Base-by-base conservation (phyloP, 37 sponge, comb jelly and placozoan species). In the Mnemiopsis leidyi region DNA sequence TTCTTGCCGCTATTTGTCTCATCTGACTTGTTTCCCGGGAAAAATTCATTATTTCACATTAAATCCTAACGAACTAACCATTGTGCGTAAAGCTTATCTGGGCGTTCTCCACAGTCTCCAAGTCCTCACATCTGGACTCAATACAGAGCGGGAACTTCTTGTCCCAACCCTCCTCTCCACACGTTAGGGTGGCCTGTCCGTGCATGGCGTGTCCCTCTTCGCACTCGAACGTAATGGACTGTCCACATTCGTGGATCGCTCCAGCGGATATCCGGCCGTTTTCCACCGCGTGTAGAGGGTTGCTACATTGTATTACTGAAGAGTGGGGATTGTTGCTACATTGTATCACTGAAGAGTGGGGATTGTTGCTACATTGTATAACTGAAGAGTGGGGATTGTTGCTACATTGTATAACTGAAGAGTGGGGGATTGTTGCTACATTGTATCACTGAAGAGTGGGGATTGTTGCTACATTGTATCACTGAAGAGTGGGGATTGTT, bases 81-180 rank as follows among this genome's bases (percentile, higher is more conserved):
- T 32, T 1, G 3, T 9, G 9, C 0, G 79, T 77, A 36, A 21
- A 77, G 33, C 18, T 31, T 5, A 36, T 77, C 3, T 32, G 9
- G 16, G 79, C 79, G 33, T 77, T 77, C 33, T 28, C 36, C 1
- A 77, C 79, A 2, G 30, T 36, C 32, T 31, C 79, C 36, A 77
- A 32, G 5, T 33, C 79, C 16, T 33, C 36, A 32, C 79, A 77
- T 0, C 0, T 1, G 1, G 30, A 13, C 79, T 77, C 79, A 1
- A 77, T 36, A 77, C 79, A 77, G 0, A 32, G 32, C 16, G 79
- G 79, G 35, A 77, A 77, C 20, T 32, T 34, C 36, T 77, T 77
- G 79, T 77, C 79, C 79, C 79, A 77, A 1, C 18, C 21, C 0
- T 32, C 79, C 32, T 77, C 35, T 33, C 79, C 35, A 77, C 79